Conservation (phyloP, 2,888 invertebrate genomes). For the Anaspis maculata region DNA sequence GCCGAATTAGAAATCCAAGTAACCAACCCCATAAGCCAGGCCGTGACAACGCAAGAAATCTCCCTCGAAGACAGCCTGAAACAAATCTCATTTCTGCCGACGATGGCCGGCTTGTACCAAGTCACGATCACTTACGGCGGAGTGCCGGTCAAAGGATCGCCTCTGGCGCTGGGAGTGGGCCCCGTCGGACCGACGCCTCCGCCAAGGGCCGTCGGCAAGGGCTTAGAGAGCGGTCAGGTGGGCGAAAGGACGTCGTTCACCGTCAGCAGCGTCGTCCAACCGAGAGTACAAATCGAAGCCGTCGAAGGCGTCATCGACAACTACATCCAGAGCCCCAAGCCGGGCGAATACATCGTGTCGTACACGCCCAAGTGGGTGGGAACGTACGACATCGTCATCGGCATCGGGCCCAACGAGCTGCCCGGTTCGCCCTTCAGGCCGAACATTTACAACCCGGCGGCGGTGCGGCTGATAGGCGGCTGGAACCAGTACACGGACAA, state of each 20-base stretch:
- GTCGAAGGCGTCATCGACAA: conserved; percentile 52
- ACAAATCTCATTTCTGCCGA: conserved; percentile 77
- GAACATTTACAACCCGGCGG: conserved; percentile 61
- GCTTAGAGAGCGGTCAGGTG: conserved; percentile 59
- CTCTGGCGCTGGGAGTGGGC: conserved; percentile 52
- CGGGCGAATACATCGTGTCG: conserved; percentile 79
- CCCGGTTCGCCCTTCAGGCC: conserved; percentile 58
- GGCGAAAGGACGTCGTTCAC: conserved; percentile 66
- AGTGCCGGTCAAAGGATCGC: conserved; percentile 48
- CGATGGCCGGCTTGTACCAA: conserved; percentile 68
- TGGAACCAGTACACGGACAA: conserved; percentile 78
- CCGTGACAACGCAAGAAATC: conserved; percentile 69
- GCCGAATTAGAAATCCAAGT: conserved; percentile 83
- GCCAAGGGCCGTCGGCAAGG: conserved; percentile 58
- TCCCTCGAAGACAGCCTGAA: conserved; percentile 60
- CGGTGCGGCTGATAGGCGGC: conserved; percentile 72
- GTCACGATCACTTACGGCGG: conserved; percentile 63
- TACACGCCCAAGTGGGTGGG: conserved; percentile 91
- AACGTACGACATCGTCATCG: conserved; percentile 79
- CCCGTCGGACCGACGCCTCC: conserved; percentile 50
- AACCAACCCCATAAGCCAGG: conserved; percentile 77
- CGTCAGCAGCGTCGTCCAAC: conserved; percentile 52
- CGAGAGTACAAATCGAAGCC: conserved; percentile 53
- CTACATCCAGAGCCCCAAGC: conserved; percentile 44
- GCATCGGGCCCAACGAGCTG: conserved; percentile 39